A percentile compares a stretch with the other conserved stretches of the same genome.
phyloP scores from a whole-genome alignment of 2,113 vertebrate species.

The Sciurus niger region DNA sequence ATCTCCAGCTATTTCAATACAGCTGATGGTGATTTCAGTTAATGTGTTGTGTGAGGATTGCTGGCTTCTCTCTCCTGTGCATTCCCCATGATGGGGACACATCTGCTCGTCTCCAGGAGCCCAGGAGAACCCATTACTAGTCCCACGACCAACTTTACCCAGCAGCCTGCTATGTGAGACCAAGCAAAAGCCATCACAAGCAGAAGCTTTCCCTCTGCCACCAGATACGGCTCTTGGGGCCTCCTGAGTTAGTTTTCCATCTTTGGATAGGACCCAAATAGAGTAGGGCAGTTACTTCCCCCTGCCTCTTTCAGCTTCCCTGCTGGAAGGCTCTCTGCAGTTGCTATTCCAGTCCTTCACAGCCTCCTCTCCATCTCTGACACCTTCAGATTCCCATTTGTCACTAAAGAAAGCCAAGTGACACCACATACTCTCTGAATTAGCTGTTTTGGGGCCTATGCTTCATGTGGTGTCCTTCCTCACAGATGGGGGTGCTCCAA shows the following conservation, averaged over 20 bases:
- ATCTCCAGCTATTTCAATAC: background rate
- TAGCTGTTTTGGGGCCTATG: too few species aligned
- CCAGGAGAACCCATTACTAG: background rate
- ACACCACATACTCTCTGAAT: background rate
- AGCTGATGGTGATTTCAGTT: background rate
- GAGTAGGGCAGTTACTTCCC: background rate
- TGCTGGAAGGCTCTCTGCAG: background rate
- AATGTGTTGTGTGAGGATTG: background rate
- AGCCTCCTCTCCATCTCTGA: background rate
- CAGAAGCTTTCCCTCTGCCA: background rate
- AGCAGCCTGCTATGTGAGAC: background rate
- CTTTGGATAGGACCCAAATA: background rate
- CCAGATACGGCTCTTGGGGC: background rate
- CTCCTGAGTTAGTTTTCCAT: background rate
- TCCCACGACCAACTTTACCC: background rate
- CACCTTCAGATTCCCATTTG: background rate
- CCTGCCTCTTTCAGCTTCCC: background rate
- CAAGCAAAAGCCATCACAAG: background rate
- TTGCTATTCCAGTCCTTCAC: background rate
- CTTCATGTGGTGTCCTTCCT: accelerated
- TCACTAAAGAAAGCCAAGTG: background rate
- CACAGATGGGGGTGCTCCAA: too few species aligned
- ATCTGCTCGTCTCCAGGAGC: background rate
- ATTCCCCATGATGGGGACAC: background rate
- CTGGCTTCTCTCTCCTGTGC: background rate